Evolutionary conservation across 2,888 invertebrate genomes (phyloP).

Genomic region (Atherix ibis): DNA sequence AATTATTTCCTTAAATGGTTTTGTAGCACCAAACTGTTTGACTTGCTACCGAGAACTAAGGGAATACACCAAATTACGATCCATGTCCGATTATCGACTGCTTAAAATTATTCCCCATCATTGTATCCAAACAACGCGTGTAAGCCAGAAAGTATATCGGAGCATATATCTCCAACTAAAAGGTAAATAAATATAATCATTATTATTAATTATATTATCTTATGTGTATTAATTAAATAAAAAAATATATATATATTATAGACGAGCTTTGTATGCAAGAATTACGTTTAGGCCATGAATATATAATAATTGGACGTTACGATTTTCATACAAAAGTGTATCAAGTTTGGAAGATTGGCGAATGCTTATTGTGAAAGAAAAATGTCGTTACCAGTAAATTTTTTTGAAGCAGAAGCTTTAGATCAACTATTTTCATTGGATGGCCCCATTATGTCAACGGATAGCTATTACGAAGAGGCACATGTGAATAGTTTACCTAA

Average conservation of each 20-base stretch:
- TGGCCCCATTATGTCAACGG: background rate
- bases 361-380: constrained; percentile 2
- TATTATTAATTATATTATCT: too few species aligned
- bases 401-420: constrained; percentile 12
- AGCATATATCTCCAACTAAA: constrained; percentile 17
- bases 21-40: constrained; percentile 21
- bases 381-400: constrained; percentile 1
- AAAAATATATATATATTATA: too few species aligned
- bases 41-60: constrained; percentile 22
- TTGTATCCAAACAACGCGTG: constrained; percentile 19
- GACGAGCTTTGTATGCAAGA: constrained; percentile 17
- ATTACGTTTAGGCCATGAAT: constrained; percentile 22
- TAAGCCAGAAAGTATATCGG: constrained; percentile 17
- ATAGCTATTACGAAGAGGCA: background rate
- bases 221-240: background rate
- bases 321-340: constrained; percentile 12
- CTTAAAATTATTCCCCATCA: constrained; percentile 19
- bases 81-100: constrained; percentile 18
- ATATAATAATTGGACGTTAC: constrained; percentile 22
- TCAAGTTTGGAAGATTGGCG: constrained; percentile 7
- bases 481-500: background rate
- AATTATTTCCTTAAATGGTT: background rate
- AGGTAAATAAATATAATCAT: too few species aligned
- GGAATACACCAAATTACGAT: constrained; percentile 24
- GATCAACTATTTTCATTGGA: constrained; percentile 15